phyloP scores from a whole-genome alignment of 1,140 invertebrate genomes.

The Calliopsis andreniformis region DNA sequence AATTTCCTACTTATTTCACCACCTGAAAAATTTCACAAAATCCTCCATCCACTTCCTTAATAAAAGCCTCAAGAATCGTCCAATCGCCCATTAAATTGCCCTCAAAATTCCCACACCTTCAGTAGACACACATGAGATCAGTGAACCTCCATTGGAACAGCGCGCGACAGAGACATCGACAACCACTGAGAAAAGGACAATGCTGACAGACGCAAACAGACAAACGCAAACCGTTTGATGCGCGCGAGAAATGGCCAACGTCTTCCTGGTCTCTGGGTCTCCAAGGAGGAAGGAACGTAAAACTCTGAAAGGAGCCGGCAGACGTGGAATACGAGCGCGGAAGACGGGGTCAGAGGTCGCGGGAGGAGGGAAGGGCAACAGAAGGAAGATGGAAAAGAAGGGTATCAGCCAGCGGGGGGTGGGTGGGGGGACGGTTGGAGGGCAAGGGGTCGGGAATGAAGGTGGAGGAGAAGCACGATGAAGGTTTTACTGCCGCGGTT shows the following conservation, averaged over 20 bases:
- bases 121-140: too few species aligned
- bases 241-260: conserved; percentile 23
- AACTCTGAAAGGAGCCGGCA: conserved; percentile 15
- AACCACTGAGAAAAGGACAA: neutral
- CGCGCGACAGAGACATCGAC: too few species aligned
- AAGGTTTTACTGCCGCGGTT: conserved; percentile 67
- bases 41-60: too few species aligned
- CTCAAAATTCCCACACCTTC: too few species aligned
- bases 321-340: conserved; percentile 8
- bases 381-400: conserved; percentile 22
- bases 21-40: too few species aligned
- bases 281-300: conserved; percentile 22
- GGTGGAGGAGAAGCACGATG: conserved; percentile 50
- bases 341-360: conserved; percentile 15
- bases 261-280: conserved; percentile 11
- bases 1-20: too few species aligned
- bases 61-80: too few species aligned
- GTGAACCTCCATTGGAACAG: neutral
- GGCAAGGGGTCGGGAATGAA: neutral
- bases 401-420: neutral
- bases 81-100: too few species aligned
- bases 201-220: neutral
- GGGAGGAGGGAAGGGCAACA: too few species aligned
- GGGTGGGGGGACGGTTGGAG: conserved; percentile 4
- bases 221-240: neutral